Evolutionary conservation across 2,888 invertebrate species (phyloP).

Genomic region (Polyommatus iphigenia): DNA sequence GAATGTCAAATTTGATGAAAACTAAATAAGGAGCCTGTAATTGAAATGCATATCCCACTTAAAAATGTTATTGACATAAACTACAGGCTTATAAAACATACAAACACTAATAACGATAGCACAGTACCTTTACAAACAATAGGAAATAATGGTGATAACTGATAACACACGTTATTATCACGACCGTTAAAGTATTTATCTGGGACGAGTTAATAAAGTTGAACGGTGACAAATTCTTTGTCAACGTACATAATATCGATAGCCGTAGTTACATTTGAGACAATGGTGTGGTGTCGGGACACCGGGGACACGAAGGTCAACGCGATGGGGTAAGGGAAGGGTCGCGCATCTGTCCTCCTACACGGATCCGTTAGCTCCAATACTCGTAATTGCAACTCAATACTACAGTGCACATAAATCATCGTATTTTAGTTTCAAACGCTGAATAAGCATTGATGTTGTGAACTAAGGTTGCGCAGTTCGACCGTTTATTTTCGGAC

Average conservation of each 20-base stretch:
- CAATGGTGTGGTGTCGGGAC: conserved; percentile 41
- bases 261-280: conserved; percentile 36
- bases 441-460: conserved; percentile 18
- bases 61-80: too few relatives aligned
- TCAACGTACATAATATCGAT: conserved; percentile 23
- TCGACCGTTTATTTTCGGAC: conserved; percentile 2
- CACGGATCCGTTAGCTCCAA: conserved; percentile 64
- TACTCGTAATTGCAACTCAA: conserved; percentile 77
- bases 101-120: background rate
- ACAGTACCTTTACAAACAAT: background rate
- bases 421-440: conserved; percentile 39
- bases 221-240: conserved; percentile 16
- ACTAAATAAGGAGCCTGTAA: background rate
- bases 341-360: conserved; percentile 75
- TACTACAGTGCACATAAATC: conserved; percentile 56
- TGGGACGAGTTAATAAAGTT: conserved; percentile 15
- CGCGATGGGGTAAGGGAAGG: conserved; percentile 63
- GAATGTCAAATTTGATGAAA: background rate
- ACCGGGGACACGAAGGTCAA: conserved; percentile 57
- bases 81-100: background rate
- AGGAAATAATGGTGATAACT: background rate
- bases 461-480: background rate
- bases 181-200: background rate
- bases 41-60: background rate
- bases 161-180: background rate